These are phyloP conservation scores for Drosophila paranaensis DNA, from an alignment of 2,888 invertebrate genomes.

Conservation along the genomic window DNA sequence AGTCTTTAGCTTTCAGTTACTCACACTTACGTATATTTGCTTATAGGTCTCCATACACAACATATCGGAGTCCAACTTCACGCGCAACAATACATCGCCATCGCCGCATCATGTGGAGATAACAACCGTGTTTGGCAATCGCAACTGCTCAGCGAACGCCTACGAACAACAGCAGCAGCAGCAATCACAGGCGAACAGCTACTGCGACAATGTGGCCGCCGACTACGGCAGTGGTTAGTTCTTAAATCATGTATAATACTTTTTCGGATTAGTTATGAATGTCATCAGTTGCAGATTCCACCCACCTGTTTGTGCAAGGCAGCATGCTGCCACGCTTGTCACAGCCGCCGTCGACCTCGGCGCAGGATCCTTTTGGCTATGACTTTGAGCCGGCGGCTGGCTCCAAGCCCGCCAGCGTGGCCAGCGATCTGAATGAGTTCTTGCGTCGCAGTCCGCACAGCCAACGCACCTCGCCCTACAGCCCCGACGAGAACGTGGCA, in stretches of 20 bases:
- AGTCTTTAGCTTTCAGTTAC: not conserved
- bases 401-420: constrained; percentile 85
- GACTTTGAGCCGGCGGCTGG: constrained; percentile 91
- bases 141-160: constrained; percentile 70
- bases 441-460: constrained; percentile 83
- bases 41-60: constrained; percentile 84
- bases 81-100: constrained; percentile 81
- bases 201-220: constrained; percentile 72
- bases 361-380: constrained; percentile 94
- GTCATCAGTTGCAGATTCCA: constrained; percentile 61
- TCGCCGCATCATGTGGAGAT: constrained; percentile 84
- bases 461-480: constrained; percentile 83
- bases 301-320: constrained; percentile 92
- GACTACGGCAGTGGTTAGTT: constrained; percentile 76
- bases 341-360: constrained; percentile 86
- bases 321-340: constrained; percentile 87
- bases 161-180: constrained; percentile 69
- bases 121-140: constrained; percentile 82
- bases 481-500: constrained; percentile 77
- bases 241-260: not conserved
- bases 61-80: constrained; percentile 84
- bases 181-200: constrained; percentile 59
- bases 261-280: not conserved
- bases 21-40: not conserved
- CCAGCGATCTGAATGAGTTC: constrained; percentile 91